These are phyloP conservation scores for Myrmecophaga tridactyla DNA, from an alignment of 2,113 vertebrate genomes.

Conservation along the genomic window DNA sequence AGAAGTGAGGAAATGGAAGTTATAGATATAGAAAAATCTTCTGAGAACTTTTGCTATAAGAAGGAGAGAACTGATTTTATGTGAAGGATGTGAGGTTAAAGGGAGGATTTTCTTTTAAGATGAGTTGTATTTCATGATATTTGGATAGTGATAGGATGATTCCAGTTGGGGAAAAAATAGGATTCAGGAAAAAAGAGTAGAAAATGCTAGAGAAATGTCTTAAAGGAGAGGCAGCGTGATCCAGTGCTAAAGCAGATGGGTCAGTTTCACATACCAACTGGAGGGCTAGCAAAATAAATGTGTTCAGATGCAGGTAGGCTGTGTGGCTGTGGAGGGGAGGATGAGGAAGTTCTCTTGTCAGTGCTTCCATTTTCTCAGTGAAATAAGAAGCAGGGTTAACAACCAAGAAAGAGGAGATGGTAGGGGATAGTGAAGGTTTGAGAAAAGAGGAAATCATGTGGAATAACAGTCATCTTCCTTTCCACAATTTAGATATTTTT, in stretches of 20 bases:
- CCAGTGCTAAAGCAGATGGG: not conserved
- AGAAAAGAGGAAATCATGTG: not conserved
- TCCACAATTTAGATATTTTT: not conserved
- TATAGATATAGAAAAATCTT: not conserved
- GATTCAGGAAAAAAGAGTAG: not conserved
- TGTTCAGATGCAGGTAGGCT: not conserved
- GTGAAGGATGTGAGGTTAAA: not conserved
- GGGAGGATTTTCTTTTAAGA: not conserved
- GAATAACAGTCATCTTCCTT: not conserved
- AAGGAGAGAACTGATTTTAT: not conserved
- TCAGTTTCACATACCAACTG: not conserved
- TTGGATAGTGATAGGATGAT: not conserved
- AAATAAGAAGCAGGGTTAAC: no score
- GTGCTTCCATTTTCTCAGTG: not conserved
- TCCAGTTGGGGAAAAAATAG: not conserved
- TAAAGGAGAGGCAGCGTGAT: not conserved
- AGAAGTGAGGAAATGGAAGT: not conserved
- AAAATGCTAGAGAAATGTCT: not conserved
- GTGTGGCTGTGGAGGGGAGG: rapidly evolving
- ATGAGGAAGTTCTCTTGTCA: not conserved
- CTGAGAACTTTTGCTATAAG: not conserved
- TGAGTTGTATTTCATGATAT: not conserved
- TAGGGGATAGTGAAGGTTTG: not conserved
- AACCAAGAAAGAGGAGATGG: no score
- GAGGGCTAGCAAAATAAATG: not conserved